Percentiles rank a stretch among this genome's conserved stretches.
Conservation (phyloP, 1,140 invertebrate species). For the Hyles euphorbiae region DNA sequence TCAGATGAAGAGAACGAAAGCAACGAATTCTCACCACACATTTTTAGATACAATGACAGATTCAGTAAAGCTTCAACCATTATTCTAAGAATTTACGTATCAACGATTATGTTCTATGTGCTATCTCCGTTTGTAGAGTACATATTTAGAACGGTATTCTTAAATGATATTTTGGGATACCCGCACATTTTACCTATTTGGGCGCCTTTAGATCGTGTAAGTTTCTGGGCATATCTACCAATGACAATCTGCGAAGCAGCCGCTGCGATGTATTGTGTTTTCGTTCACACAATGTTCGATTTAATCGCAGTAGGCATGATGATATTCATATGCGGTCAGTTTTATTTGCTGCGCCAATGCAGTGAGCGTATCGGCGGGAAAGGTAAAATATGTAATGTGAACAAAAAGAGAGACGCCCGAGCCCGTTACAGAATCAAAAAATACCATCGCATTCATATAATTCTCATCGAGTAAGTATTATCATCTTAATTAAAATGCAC, state of each 20-base stretch:
- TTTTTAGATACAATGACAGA: constrained; percentile 35
- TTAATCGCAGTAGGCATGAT: constrained; percentile 43
- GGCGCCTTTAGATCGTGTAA: constrained; percentile 31
- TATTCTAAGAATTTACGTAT: constrained; percentile 35
- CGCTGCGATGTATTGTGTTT: constrained; percentile 42
- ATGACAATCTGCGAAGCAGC: constrained; percentile 34
- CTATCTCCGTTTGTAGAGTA: constrained; percentile 46
- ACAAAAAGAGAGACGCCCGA: constrained; percentile 31
- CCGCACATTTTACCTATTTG: constrained; percentile 51
- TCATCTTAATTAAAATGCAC: no score
- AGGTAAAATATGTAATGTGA: constrained; percentile 26
- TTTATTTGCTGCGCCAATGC: constrained; percentile 33
- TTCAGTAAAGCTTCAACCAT: constrained; percentile 29
- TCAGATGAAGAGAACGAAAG: constrained; percentile 33
- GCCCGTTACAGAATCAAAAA: constrained; percentile 42
- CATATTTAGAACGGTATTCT: constrained; percentile 14
- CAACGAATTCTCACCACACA: constrained; percentile 20
- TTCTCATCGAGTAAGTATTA: constrained; percentile 38
- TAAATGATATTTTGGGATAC: constrained; percentile 5
- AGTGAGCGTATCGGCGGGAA: constrained; percentile 41
- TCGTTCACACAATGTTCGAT: constrained; percentile 47
- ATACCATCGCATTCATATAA: constrained; percentile 37
- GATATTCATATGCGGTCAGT: constrained; percentile 57
- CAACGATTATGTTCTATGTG: constrained; percentile 41
- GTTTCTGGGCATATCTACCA: constrained; percentile 32